A percentile compares a stretch with the other conserved stretches of the same genome.
Conservation (phyloP, 2,888 invertebrate species). For the Drosophila mimica region DNA sequence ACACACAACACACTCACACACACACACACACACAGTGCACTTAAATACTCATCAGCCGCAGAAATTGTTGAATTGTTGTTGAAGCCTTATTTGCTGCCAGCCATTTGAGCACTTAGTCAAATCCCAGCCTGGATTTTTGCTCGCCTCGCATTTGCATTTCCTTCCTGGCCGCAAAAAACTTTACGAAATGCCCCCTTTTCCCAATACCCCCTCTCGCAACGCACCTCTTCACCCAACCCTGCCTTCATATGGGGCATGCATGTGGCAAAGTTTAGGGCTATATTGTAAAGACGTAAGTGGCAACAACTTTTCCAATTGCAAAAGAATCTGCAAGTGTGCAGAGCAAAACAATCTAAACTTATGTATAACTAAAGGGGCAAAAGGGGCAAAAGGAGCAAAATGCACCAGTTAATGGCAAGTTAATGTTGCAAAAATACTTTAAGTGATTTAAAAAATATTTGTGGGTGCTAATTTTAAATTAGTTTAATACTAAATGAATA, state of each 20-base stretch:
- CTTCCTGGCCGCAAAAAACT: conserved; percentile 40
- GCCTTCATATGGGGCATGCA: conserved; percentile 33
- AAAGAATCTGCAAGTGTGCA: conserved; percentile 31
- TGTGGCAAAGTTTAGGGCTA: conserved; percentile 52
- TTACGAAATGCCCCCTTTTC: conserved; percentile 17
- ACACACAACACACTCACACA: conserved; percentile 5
- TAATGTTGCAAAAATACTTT: neutral
- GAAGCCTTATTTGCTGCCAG: conserved; percentile 34
- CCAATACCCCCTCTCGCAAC: neutral
- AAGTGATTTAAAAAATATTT: too few species aligned
- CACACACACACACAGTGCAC: neutral
- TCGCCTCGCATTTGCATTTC: conserved; percentile 46
- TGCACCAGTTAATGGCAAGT: neutral
- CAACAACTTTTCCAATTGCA: conserved; percentile 66
- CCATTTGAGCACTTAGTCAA: conserved; percentile 58
- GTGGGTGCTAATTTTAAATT: too few species aligned
- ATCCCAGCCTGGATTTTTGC: conserved; percentile 51
- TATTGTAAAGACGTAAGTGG: conserved; percentile 58
- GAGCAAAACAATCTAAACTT: conserved; percentile 17
- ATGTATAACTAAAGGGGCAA: neutral
- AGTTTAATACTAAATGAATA: too few species aligned
- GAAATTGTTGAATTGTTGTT: conserved; percentile 2
- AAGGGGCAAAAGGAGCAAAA: neutral
- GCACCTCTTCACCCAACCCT: neutral
- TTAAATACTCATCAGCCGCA: conserved; percentile 29